Evolutionary conservation across 2,888 invertebrate genomes (phyloP), one percentile per base, ranked within the genome.

Genomic region (Octodonta nipae): DNA sequence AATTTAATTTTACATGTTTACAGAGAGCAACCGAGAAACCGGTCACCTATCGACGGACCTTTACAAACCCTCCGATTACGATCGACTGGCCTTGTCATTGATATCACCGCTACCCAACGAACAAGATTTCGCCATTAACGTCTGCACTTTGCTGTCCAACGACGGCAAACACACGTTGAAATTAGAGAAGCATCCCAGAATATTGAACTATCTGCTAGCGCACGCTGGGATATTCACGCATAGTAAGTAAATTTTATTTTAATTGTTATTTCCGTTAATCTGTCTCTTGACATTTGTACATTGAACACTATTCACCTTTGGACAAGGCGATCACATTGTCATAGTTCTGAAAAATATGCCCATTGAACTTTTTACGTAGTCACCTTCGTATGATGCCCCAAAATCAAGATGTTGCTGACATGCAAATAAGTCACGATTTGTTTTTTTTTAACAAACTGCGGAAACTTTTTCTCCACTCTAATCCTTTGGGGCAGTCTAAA

Each of bases 51-150:
- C 79, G 7, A 69, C 73, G 12, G 68, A 76, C 48, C 57, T 79
- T 29, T 73, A 76, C 60, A 75, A 72, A 51, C 56, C 68, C 33
- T 78, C 82, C 2, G 85, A 86, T 51, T 88, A 86, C 57, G 83
- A 85, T 48, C 78, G 88, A 38, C 66, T 98, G 36, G 76, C 87
- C n/a, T 67, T 92, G 32, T 91, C 95, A 0, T 69, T 98, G 22
- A 66, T 91, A 32, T 89, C 89, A n/a, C 93, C 96, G 1, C 70
- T 98, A 58, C 95, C 96, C 4, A 98, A 98, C 61, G 96, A 98
- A 61, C 91, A 95, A 58, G 96, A 96, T 65, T 92, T 96, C 61
- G 93, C 93, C 14, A 81, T 98, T 50, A 96, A 96, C 61, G 89
- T 95, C 2, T 93, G 93, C 61, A 92, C 91, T 0, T 70, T 98